Base-by-base conservation (phyloP, 2,888 invertebrate species). In the Papilio elwesi region DNA sequence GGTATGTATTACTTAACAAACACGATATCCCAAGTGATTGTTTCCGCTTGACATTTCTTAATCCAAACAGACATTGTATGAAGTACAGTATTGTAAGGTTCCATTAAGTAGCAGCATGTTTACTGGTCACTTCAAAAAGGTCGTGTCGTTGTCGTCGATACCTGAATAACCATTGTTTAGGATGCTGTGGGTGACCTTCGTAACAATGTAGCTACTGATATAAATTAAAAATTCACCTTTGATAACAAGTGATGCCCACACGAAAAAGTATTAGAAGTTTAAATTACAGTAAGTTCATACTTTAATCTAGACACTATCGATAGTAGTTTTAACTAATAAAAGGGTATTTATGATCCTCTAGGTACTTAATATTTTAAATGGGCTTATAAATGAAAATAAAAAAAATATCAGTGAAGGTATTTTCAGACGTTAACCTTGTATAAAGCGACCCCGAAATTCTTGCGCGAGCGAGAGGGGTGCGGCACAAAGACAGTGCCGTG, bases 381-480 rank as follows among this genome's bases (percentile, higher is more conserved):
- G 8, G 16, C 11, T 38, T 53, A 48, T n/a, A n/a, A n/a, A n/a
- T n/a, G 8, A 16, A 15, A 16, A 16, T 43, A 8, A 59, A 36
- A 51, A 26, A n/a, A 57, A 64, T 52, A 85, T 78, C 75, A 72
- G 72, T 71, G 78, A 81, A 81, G 82, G 85, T 85, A 90, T 89
- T 89, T 87, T 88, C 87, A 73, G 69, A 80, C 86, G 82, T 83
- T 86, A 90, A 89, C 86, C 87, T 90, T 89, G 86, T 86, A 81
- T 84, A 80, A 78, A 81, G 84, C 86, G 69, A 73, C 68, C 83
- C 84, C 86, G 83, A 85, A 84, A 82, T 81, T n/a, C n/a, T 80
- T 80, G 90, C 84, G 91, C 82, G 92, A 92, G 87, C 85, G 92
- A 92, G 93, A 93, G 87, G 92, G 92, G 91, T 90, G 90, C 86